These are phyloP conservation scores for Rhynchonycteris naso DNA, from an alignment of 2,797 vertebrate species.

Conservation along the genomic window DNA sequence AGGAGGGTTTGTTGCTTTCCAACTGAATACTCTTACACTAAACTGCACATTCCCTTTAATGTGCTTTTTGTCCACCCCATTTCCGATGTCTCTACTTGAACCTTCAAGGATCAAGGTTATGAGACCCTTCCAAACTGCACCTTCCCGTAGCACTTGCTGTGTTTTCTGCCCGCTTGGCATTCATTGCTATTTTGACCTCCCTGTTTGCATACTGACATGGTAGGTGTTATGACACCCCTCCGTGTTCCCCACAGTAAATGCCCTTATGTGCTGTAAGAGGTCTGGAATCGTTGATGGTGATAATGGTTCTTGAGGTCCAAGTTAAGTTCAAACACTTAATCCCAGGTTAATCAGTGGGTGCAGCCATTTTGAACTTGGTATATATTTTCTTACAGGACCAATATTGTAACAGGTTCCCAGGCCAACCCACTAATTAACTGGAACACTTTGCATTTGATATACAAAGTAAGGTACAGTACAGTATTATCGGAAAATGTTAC, in stretches of 20 bases:
- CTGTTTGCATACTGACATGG: neutral
- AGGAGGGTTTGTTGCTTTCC: neutral
- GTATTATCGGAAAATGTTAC: neutral
- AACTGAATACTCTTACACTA: neutral
- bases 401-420: neutral
- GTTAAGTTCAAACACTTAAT: neutral
- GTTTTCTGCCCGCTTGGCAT: neutral
- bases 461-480: neutral
- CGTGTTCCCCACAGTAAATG: neutral
- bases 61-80: neutral
- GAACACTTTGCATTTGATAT: neutral
- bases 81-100: neutral
- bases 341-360: neutral
- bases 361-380: neutral
- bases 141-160: rapidly evolving
- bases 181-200: neutral
- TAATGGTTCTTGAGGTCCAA: neutral
- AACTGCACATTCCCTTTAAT: neutral
- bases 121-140: neutral
- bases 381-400: neutral
- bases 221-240: neutral
- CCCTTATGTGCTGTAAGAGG: neutral
- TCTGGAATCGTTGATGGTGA: neutral
- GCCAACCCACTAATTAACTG: neutral
- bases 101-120: neutral